A percentile compares a stretch with the other conserved stretches of the same genome.
Conservation (phyloP, 2,113 vertebrate species). For the Otolemur garnettii region DNA sequence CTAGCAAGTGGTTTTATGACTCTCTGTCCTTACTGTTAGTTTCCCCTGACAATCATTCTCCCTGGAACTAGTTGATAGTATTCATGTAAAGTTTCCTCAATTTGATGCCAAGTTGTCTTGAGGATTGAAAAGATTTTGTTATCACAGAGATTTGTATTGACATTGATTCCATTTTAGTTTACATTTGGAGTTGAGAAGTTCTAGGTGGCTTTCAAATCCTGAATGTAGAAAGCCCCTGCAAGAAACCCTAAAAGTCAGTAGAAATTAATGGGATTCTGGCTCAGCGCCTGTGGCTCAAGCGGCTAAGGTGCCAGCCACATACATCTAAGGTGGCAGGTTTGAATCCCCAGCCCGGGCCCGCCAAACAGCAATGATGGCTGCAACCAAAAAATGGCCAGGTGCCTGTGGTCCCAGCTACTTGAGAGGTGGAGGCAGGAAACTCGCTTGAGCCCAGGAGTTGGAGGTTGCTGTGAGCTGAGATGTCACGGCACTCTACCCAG, state of each 20-base stretch:
- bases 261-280: background rate
- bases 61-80: background rate
- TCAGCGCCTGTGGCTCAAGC: too few species aligned
- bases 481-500: too few species aligned
- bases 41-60: constrained; percentile 6
- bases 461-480: too few species aligned
- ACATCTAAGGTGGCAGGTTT: too few species aligned
- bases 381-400: too few species aligned
- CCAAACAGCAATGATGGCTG: too few species aligned
- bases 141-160: background rate
- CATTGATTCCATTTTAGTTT: constrained; percentile 26
- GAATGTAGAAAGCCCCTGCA: background rate
- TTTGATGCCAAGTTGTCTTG: background rate
- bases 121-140: constrained; percentile 31
- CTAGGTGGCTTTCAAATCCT: background rate
- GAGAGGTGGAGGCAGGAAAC: too few species aligned
- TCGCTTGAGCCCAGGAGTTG: too few species aligned
- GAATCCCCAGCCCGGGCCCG: too few species aligned
- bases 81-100: constrained; percentile 9
- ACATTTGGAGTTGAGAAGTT: background rate
- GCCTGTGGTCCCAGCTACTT: too few species aligned
- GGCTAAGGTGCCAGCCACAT: too few species aligned
- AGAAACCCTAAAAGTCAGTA: background rate
- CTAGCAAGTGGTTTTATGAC: background rate
- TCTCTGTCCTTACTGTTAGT: background rate